These are phyloP conservation scores for Metellina segmentata DNA, from an alignment of 2,888 invertebrate species.

Conservation along the genomic window DNA sequence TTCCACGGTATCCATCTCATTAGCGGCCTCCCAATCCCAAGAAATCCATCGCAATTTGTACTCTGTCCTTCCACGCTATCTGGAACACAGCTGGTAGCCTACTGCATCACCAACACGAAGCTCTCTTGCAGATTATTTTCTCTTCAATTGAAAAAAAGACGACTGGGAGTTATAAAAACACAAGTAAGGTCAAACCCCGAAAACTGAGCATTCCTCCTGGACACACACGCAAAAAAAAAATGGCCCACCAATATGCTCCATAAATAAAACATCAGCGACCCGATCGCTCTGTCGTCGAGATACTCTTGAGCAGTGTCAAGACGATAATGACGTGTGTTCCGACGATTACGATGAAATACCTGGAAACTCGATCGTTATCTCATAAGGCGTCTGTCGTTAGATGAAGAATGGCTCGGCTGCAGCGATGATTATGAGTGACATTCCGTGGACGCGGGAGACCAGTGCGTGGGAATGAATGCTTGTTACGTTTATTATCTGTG, in stretches of 20 bases:
- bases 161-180: background rate
- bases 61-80: slow-evolving; percentile 23
- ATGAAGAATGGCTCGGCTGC: slow-evolving; percentile 31
- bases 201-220: background rate
- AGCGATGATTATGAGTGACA: slow-evolving; percentile 30
- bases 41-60: slow-evolving; percentile 26
- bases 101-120: too few relatives aligned
- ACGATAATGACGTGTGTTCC: slow-evolving; percentile 53
- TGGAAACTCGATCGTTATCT: slow-evolving; percentile 48
- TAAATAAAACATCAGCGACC: slow-evolving; percentile 46
- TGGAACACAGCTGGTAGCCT: slow-evolving; percentile 40
- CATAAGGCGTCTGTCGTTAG: background rate
- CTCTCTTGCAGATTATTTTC: too few relatives aligned
- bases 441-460: background rate
- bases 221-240: slow-evolving; percentile 47
- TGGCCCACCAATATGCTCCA: background rate
- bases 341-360: slow-evolving; percentile 55
- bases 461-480: slow-evolving; percentile 34
- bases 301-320: slow-evolving; percentile 40
- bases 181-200: slow-evolving; percentile 17
- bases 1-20: too few relatives aligned
- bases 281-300: slow-evolving; percentile 51
- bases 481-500: too few relatives aligned
- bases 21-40: background rate
- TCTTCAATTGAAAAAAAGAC: too few relatives aligned